A percentile compares a stretch with the other conserved stretches of the same genome.
These are phyloP conservation scores for Peromyscus attwateri DNA, from an alignment of 2,797 vertebrate species.

Conservation along the genomic window DNA sequence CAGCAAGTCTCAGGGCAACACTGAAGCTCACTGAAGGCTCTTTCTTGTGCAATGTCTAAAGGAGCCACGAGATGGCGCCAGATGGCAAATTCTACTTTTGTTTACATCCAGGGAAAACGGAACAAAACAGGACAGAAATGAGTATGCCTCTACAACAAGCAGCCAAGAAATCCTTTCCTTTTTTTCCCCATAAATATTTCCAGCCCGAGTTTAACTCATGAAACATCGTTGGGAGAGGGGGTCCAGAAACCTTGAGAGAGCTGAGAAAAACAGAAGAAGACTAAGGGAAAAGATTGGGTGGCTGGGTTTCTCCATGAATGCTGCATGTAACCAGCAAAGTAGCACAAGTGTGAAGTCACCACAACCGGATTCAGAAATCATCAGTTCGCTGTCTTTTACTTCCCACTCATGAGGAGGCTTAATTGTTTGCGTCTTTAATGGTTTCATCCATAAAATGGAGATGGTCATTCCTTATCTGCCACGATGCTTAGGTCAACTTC, in stretches of 20 bases:
- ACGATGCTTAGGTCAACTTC: neutral
- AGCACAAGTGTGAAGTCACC: neutral
- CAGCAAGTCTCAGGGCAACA: neutral
- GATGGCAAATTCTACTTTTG: constrained; percentile 69
- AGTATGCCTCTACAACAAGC: neutral
- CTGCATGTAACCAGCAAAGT: neutral
- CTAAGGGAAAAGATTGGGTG: neutral
- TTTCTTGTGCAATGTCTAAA: constrained; percentile 76
- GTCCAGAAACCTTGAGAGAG: constrained; percentile 19
- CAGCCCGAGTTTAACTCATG: neutral
- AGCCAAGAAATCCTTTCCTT: neutral
- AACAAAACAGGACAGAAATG: neutral
- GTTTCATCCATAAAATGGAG: neutral
- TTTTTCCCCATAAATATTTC: constrained; percentile 39
- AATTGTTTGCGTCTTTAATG: neutral
- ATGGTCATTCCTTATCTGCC: neutral
- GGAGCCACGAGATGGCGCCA: constrained; percentile 86
- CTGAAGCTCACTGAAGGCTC: neutral
- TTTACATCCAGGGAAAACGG: neutral
- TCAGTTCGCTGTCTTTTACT: neutral
- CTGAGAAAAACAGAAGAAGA: constrained; percentile 43
- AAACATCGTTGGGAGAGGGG: neutral
- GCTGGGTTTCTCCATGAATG: neutral
- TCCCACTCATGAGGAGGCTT: neutral
- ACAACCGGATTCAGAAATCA: neutral